Base-by-base conservation (phyloP, 2,888 invertebrate species). In the Pseudococcus viburni region DNA sequence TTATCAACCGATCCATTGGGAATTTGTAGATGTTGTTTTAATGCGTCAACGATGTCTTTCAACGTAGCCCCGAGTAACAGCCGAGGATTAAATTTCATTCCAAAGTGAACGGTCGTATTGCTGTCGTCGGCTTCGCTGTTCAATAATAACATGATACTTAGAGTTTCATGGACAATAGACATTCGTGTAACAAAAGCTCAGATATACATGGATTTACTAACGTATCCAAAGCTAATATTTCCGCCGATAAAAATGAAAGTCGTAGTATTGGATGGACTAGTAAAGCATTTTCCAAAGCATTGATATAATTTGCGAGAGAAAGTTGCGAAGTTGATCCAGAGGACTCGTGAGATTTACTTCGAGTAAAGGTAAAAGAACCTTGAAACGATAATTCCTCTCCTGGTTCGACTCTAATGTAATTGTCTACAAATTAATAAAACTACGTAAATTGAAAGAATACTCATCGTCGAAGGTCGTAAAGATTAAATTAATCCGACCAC, bases 91-190 rank as follows among this genome's bases (percentile, higher is more conserved):
- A 97, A 96, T 88, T 95, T 95, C 88, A 97, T 93, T 91, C 96
- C 96, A 91, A 97, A 97, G 91, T 97, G 96, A 0, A 97, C 95
- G 84, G 95, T 94, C 87, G 96, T 93, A 89, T 96, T 95, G 89
- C 94, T 33, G 46, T 85, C 94, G 64, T 94, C 94, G 90, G 95
- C 95, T 88, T 93, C 93, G 48, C 95, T 95, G 91, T 64, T 92
- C 91, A 86, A 85, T 19, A 89, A 86, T 77, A 84, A 55, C 26
- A 68, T 80, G 42, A 42, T 42, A 80, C 17, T n/a, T 51, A 46
- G 22, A 51, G 8, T 84, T 51, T 22, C 19, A 33, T 55, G 48
- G n/a, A 51, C 55, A 84, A 48, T 84, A 6, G 19, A 2, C 8
- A 17, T 39, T 6, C 22, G 7, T 33, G 51, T 9, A 39, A 22